phyloP scores from a whole-genome alignment of 2,113 vertebrate species.

The Rhea pennata region DNA sequence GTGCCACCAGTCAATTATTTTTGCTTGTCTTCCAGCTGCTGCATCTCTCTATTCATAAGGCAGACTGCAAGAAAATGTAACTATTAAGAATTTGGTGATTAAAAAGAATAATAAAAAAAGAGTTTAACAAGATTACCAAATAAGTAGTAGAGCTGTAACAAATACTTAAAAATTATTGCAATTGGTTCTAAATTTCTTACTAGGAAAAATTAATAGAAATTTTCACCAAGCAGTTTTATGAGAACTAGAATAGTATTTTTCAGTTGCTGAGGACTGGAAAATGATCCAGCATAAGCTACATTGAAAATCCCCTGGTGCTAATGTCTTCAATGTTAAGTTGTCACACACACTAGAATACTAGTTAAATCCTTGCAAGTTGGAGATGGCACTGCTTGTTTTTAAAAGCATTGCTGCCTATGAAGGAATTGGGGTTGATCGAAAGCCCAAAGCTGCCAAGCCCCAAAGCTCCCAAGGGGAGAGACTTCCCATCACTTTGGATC shows the following conservation, averaged over 20 bases:
- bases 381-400: not conserved
- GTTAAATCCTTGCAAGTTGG: not conserved
- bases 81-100: conserved; percentile 26
- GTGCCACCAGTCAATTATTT: conserved; percentile 75
- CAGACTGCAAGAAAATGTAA: conserved; percentile 9
- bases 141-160: not conserved
- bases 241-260: not conserved
- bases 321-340: not conserved
- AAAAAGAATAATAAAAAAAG: conserved; percentile 8
- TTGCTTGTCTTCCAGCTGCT: conserved; percentile 69
- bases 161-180: not conserved
- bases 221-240: not conserved
- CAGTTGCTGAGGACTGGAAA: not conserved
- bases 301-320: not conserved
- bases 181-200: not conserved
- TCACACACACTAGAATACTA: not conserved
- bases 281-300: not conserved
- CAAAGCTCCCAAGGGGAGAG: not conserved
- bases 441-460: not conserved
- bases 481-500: not conserved
- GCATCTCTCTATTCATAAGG: conserved; percentile 44
- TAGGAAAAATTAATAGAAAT: not conserved
- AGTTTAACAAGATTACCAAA: not conserved
- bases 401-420: not conserved
- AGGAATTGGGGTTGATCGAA: not conserved